Conservation (phyloP, 2,888 invertebrate genomes). For the Hofmannophila pseudospretella region DNA sequence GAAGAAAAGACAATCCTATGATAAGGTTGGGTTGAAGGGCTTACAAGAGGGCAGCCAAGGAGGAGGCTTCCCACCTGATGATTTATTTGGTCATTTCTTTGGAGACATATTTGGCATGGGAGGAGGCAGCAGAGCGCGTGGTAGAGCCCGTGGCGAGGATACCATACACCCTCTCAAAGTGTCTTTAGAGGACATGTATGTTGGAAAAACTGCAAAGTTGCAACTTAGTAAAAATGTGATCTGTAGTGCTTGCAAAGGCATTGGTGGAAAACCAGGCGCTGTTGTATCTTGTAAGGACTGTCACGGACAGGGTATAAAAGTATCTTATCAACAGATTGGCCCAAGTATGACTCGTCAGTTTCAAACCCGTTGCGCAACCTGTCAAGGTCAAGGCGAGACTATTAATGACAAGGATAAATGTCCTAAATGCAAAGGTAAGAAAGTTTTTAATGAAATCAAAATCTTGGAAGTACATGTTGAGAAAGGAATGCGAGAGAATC, state of each 20-base stretch:
- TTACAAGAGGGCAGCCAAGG: constrained; percentile 87
- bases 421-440: constrained; percentile 88
- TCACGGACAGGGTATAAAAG: constrained; percentile 87
- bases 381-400: constrained; percentile 83
- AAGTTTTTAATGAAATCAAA: constrained; percentile 89
- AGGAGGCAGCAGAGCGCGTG: constrained; percentile 72
- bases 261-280: constrained; percentile 84
- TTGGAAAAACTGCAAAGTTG: constrained; percentile 90
- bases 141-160: constrained; percentile 86
- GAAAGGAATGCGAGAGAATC: constrained; percentile 91
- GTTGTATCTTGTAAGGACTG: constrained; percentile 84
- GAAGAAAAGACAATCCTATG: constrained; percentile 91
- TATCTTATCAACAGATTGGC: constrained; percentile 83
- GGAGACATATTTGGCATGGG: constrained; percentile 81
- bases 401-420: constrained; percentile 91
- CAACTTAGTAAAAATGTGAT: constrained; percentile 90
- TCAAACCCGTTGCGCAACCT: constrained; percentile 79
- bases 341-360: constrained; percentile 81
- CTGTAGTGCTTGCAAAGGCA: constrained; percentile 86
- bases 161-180: constrained; percentile 91
- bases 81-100: constrained; percentile 81
- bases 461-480: constrained; percentile 92
- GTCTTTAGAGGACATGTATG: constrained; percentile 92
- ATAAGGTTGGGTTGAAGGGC: constrained; percentile 91
- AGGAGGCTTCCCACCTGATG: constrained; percentile 78